phyloP scores from a whole-genome alignment of 1,140 invertebrate species.

The Anastrepha ludens region DNA sequence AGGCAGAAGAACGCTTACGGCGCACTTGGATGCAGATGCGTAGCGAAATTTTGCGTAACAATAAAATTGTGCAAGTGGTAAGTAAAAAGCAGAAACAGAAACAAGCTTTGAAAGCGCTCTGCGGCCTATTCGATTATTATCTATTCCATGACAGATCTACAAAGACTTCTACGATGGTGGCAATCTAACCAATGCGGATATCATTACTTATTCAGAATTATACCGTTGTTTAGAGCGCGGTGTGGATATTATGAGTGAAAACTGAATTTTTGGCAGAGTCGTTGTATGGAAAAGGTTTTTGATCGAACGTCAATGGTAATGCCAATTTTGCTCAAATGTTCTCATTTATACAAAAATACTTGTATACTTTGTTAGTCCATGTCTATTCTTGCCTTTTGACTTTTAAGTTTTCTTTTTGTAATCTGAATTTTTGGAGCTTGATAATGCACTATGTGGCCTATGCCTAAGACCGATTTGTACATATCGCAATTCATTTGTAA shows the following conservation, averaged over 20 bases:
- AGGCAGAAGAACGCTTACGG: constrained; percentile 69
- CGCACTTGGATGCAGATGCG: constrained; percentile 69
- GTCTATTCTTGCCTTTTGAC: constrained; percentile 17
- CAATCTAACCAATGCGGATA: constrained; percentile 68
- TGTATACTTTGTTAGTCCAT: not conserved
- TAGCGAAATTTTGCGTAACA: constrained; percentile 62
- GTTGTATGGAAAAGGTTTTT: not conserved
- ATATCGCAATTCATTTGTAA: not conserved
- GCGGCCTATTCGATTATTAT: too few species aligned
- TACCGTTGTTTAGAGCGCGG: constrained; percentile 65
- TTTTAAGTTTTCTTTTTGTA: not conserved
- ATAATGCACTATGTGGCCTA: not conserved
- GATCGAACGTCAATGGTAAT: not conserved
- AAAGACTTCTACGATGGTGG: constrained; percentile 62
- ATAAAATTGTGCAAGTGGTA: constrained; percentile 66
- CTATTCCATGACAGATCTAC: constrained; percentile 61
- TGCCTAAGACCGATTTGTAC: not conserved
- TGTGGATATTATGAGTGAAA: constrained; percentile 25
- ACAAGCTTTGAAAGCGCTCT: too few species aligned
- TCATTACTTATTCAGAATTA: constrained; percentile 65
- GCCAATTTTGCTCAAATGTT: not conserved
- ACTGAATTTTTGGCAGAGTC: not conserved
- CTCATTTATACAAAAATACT: not conserved
- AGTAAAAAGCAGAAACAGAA: constrained; percentile 25
- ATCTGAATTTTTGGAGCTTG: not conserved